Evolutionary conservation across 2,113 vertebrate genomes (phyloP), one percentile per base, ranked within the genome.

Genomic region (rabbit (Oryctolagus cuniculus)): DNA sequence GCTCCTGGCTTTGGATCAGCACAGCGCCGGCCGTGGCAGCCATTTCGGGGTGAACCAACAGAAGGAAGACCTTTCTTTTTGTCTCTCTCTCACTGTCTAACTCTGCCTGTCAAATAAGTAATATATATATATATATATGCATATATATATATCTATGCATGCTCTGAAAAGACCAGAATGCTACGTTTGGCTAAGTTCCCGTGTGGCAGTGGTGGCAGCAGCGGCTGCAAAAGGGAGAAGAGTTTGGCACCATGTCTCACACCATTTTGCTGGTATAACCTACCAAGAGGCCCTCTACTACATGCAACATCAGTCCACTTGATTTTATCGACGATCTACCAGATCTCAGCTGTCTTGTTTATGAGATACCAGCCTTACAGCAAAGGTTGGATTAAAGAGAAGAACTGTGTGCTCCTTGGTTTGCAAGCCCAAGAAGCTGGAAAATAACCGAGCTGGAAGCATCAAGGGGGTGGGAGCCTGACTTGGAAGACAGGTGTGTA

Each of bases 341-440:
- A 58, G 55, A 58, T 17, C 55, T 58, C 19, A 58, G 99, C 53
- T 78, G 89, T 10, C 95, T 74, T 97, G 99, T 99, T 97, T 99
- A 99, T 98, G 99, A 97, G 99, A 55, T 99, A 99, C 98, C 99
- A 99, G 79, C 99, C 99, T 0, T 99, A 99, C 98, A 99, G 99
- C 98, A 99, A 99, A 99, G 99, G 99, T 98, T 99, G 99, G 99
- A 99, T 99, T 98, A 99, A 99, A 98, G 99, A 99, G 98, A 99
- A 99, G 99, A 99, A 99, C 97, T 99, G 99, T 1, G 99, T 99
- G 87, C 98, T 99, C 67, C 98, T 99, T 95, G 99, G 99, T 96
- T 99, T 99, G 97, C 99, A 99, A 98, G 99, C 99, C 95, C 99
- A 99, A 94, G 99, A 99, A 98, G 99, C 99, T 0, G 99, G 99